Conservation (phyloP, 1,140 invertebrate species). For the Brachionus sp. region DNA sequence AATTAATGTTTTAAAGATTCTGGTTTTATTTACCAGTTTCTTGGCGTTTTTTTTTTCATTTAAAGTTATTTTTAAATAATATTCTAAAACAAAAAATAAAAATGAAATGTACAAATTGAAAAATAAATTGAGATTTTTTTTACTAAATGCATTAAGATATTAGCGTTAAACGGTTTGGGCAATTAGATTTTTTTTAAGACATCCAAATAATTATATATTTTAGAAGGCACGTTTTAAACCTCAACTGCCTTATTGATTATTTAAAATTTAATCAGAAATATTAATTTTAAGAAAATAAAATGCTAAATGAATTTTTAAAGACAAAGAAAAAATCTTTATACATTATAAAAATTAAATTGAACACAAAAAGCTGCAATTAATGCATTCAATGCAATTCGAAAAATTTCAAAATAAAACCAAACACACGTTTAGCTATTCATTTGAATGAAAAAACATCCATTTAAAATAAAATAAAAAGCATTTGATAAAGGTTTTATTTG, state of each 20-base stretch:
- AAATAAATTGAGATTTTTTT: too few species aligned
- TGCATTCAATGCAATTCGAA: background rate
- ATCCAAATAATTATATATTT: too few species aligned
- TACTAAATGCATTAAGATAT: too few species aligned
- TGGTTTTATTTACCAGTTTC: too few species aligned
- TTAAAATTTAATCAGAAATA: background rate
- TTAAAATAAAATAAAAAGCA: background rate
- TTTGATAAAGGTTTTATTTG: background rate
- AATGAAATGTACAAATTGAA: too few species aligned
- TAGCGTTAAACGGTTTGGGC: too few species aligned
- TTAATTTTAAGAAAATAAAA: background rate
- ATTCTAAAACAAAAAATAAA: too few species aligned
- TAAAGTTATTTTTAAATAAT: too few species aligned
- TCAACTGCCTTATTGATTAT: background rate
- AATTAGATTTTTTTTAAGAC: too few species aligned
- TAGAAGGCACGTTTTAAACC: too few species aligned
- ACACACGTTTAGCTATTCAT: background rate
- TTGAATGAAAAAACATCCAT: background rate
- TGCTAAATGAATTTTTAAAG: background rate
- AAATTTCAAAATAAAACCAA: background rate
- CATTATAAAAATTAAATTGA: background rate
- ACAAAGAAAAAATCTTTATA: background rate
- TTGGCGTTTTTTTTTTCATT: too few species aligned
- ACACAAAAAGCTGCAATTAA: background rate
- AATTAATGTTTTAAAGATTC: too few species aligned